Evolutionary conservation across 2,888 invertebrate genomes (phyloP).

Genomic region (Caenorhabditis sp.): DNA sequence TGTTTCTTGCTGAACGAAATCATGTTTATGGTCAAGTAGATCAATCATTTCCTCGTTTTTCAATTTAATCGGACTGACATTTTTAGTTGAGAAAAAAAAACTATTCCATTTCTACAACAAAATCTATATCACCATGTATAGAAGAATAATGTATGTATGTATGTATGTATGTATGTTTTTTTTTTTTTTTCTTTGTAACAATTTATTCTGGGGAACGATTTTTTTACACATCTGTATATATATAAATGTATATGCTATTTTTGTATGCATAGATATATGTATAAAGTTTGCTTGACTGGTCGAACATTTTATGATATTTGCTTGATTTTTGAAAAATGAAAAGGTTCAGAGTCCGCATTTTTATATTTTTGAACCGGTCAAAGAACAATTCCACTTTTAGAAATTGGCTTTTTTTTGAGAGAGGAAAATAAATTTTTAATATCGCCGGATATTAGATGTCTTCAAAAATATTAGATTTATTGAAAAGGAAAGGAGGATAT

Average conservation of each 20-base stretch:
- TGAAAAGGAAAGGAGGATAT: too few relatives aligned
- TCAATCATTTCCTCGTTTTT: conserved; percentile 1
- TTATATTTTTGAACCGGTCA: not conserved
- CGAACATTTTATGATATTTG: not conserved
- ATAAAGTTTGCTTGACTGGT: too few relatives aligned
- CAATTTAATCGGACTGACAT: not conserved
- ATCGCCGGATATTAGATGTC: not conserved
- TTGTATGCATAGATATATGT: too few relatives aligned
- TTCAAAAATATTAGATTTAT: not conserved
- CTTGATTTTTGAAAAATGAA: not conserved
- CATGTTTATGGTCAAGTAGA: not conserved
- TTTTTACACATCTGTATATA: not conserved
- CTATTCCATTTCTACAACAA: not conserved
- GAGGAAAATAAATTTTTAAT: not conserved
- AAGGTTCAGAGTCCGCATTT: not conserved
- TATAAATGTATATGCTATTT: too few relatives aligned
- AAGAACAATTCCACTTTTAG: not conserved
- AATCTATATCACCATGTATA: not conserved
- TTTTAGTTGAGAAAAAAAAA: not conserved
- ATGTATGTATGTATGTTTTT: not conserved
- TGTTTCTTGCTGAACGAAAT: too few relatives aligned
- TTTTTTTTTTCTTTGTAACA: not conserved
- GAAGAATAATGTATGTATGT: not conserved
- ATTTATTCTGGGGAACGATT: not conserved
- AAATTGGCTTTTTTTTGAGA: not conserved